Evolutionary conservation across 1,140 invertebrate species (phyloP).

Genomic region (Aphelinus certus): DNA sequence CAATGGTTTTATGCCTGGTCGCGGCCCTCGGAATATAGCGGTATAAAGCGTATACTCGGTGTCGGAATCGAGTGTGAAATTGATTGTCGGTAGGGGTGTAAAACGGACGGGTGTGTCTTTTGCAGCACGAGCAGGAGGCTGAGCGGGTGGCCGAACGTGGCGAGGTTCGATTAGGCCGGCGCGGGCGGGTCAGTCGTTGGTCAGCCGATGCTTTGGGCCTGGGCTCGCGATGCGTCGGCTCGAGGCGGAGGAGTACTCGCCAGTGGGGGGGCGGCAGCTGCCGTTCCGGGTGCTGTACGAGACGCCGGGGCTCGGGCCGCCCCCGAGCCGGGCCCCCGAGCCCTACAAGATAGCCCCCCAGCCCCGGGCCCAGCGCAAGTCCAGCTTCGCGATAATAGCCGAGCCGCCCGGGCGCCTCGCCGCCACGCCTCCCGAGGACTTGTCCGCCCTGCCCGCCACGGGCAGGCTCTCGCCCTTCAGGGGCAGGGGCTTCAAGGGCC

Average conservation of each 20-base stretch:
- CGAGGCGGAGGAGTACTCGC: neutral
- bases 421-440: constrained; percentile 57
- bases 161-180: constrained; percentile 28
- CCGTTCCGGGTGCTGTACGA: constrained; percentile 53
- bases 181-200: constrained; percentile 33
- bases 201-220: constrained; percentile 18
- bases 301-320: constrained; percentile 49
- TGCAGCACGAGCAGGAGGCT: too few species aligned
- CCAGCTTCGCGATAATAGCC: constrained; percentile 71
- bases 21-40: too few species aligned
- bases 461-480: constrained; percentile 69
- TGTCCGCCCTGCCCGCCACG: constrained; percentile 50
- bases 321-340: constrained; percentile 60
- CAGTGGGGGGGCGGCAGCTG: constrained; percentile 42
- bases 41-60: too few species aligned
- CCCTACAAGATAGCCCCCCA: constrained; percentile 57
- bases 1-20: too few species aligned
- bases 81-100: too few species aligned
- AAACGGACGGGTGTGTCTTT: too few species aligned
- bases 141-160: neutral
- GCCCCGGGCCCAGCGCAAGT: constrained; percentile 57
- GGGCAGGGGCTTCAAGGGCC: constrained; percentile 69
- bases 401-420: constrained; percentile 56
- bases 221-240: constrained; percentile 8
- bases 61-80: too few species aligned